These are phyloP conservation scores for Crotalus viridis DNA, from an alignment of 2,113 vertebrate species.

Conservation along the genomic window DNA sequence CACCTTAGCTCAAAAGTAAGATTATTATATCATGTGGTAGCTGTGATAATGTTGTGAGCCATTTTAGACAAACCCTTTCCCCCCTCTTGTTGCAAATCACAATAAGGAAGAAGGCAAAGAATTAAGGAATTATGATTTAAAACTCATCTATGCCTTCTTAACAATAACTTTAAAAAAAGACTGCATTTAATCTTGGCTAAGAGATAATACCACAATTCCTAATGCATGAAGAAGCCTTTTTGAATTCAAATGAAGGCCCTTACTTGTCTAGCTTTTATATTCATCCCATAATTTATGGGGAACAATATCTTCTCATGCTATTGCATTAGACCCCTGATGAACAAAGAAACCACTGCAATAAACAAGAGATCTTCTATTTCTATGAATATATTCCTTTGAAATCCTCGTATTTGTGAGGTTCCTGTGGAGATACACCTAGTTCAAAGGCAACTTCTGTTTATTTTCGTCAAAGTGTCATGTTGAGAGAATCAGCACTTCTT, in stretches of 20 bases:
- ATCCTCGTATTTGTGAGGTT: not conserved
- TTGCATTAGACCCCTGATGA: not conserved
- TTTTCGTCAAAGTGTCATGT: not conserved
- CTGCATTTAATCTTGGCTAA: not conserved
- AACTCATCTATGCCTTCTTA: not conserved
- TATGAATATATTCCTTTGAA: not conserved
- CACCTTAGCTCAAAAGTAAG: not conserved
- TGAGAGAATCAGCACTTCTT: not conserved
- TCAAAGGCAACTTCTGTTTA: not conserved
- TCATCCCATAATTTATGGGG: not conserved
- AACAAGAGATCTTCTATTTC: not conserved
- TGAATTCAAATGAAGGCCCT: not conserved
- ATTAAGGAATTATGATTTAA: not conserved
- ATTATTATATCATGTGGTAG: not conserved
- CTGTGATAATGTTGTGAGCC: not conserved
- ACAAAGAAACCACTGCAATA: not conserved
- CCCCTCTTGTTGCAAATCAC: not conserved
- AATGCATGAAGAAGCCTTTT: not conserved
- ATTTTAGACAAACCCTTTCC: not conserved
- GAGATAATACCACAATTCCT: not conserved
- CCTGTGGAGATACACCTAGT: not conserved
- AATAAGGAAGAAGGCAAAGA: not conserved
- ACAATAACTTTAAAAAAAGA: not conserved
- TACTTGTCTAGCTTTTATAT: not conserved
- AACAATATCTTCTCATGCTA: not conserved